Evolutionary conservation across 2,113 vertebrate species (phyloP).

Genomic region (Craseonycteris thonglongyai): DNA sequence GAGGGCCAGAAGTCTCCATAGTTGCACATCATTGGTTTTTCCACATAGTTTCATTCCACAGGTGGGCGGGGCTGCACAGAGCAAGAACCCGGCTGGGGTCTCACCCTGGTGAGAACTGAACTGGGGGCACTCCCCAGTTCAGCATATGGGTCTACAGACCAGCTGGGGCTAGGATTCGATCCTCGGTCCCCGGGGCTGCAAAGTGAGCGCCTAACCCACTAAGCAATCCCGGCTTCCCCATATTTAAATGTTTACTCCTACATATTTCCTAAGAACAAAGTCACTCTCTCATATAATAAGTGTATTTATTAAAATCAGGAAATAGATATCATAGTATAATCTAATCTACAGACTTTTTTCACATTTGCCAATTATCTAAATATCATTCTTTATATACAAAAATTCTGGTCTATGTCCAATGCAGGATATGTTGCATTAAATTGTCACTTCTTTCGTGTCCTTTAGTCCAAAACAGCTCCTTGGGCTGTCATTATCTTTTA

Average conservation of each 20-base stretch:
- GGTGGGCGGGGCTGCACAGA: too few relatives aligned
- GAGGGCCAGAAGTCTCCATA: too few relatives aligned
- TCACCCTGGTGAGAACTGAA: too few relatives aligned
- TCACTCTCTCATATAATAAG: not conserved
- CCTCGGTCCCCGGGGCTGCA: too few relatives aligned
- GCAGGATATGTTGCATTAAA: not conserved
- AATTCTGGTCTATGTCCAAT: not conserved
- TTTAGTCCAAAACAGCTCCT: not conserved
- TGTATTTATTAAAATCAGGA: conserved; percentile 20
- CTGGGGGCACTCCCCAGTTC: too few relatives aligned
- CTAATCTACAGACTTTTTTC: conserved; percentile 5
- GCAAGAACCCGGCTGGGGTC: too few relatives aligned
- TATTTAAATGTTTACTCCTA: not conserved
- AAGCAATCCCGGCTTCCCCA: too few relatives aligned
- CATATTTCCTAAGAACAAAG: not conserved
- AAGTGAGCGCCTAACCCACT: too few relatives aligned
- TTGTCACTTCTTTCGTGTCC: not conserved
- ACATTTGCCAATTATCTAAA: not conserved
- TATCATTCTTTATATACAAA: not conserved
- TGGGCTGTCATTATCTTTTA: not conserved
- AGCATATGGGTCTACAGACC: too few relatives aligned
- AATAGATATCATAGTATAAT: not conserved
- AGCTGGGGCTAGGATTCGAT: too few relatives aligned
- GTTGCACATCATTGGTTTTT: too few relatives aligned
- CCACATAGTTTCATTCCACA: too few relatives aligned